Evolutionary conservation across 2,888 invertebrate species (phyloP).

Genomic region (Tethea ocularis): DNA sequence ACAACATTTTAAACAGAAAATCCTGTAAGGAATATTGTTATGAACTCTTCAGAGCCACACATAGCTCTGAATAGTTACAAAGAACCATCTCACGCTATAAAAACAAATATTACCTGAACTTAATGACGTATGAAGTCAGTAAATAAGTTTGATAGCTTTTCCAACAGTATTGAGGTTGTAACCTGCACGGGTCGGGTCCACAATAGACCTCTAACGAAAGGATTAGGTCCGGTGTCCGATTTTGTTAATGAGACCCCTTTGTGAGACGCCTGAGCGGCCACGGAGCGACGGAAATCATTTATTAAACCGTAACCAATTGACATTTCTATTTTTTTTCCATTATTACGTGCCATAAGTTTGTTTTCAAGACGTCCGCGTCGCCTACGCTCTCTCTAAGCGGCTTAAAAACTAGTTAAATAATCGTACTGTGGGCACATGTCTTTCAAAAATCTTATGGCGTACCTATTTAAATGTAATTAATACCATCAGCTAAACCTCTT

Average conservation of each 20-base stretch:
- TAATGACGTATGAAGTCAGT: slow-evolving; percentile 48
- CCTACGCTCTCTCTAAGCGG: slow-evolving; percentile 23
- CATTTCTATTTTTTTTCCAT: slow-evolving; percentile 60
- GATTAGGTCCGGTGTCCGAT: slow-evolving; percentile 74
- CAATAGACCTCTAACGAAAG: slow-evolving; percentile 80
- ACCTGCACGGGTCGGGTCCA: slow-evolving; percentile 32
- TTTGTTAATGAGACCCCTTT: slow-evolving; percentile 75
- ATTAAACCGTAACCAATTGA: slow-evolving; percentile 71
- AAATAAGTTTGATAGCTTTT: slow-evolving; percentile 46
- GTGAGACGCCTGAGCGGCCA: slow-evolving; percentile 56
- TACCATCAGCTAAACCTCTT: neutral
- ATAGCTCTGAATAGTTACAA: neutral
- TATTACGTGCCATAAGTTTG: slow-evolving; percentile 51
- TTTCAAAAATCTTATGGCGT: neutral
- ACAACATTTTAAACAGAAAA: neutral
- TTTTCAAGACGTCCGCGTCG: slow-evolving; percentile 57
- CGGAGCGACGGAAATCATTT: slow-evolving; percentile 69
- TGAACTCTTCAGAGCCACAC: neutral
- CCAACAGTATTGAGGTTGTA: slow-evolving; percentile 30
- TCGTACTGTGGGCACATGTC: neutral
- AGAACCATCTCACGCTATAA: slow-evolving; percentile 2
- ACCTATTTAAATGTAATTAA: neutral
- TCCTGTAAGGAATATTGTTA: neutral
- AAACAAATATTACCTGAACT: slow-evolving; percentile 25
- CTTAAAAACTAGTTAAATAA: slow-evolving; percentile 10